Evolutionary conservation across 2,888 invertebrate genomes (phyloP), one percentile per base, ranked within the genome.

Genomic region (Emmelina monodactyla): DNA sequence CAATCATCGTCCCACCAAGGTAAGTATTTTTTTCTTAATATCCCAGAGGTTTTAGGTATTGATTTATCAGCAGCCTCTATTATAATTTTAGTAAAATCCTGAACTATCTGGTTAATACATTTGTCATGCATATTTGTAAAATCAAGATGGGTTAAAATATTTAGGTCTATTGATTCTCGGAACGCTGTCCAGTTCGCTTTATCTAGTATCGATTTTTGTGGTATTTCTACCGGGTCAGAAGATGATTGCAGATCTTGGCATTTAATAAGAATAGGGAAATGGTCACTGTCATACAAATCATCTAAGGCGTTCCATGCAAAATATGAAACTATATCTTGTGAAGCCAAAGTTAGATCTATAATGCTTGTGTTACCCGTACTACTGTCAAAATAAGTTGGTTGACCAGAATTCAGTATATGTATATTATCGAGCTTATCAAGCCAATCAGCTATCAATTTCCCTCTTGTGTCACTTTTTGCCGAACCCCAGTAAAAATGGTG

Each of bases 241-340:
- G n/a, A n/a, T 2, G 13, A 3, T 16, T 33, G 11, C 6, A 5
- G n/a, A 12, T 28, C 7, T n/a, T 28, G 16, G 2, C 32, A 33
- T 28, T 31, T 35, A 12, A 37, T 37, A 11, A 16, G 16, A 32
- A 40, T 40, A 7, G 40, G 41, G 13, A 40, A 43, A 14, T 40
- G 43, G 22, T 43, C 43, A 38, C 39, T 41, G 11, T 42, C 40
- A 29, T 38, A 39, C 22, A 42, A 36, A 32, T 42, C 34, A 1
- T 44, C 44, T 31, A 44, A 32, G n/a, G 42, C 40, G 31, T 42
- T 38, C 42, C 44, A 44, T 22, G 41, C 41, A 40, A 44, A 44
- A 44, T 41, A 44, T 32, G 40, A 35, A 7, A 22, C 25, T 35
- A 40, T 42, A 39, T 33, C 37, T 39, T 37, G 38, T 35, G 38